These are phyloP conservation scores for Rostratula benghalensis DNA, from an alignment of 2,113 vertebrate species.

Conservation along the genomic window DNA sequence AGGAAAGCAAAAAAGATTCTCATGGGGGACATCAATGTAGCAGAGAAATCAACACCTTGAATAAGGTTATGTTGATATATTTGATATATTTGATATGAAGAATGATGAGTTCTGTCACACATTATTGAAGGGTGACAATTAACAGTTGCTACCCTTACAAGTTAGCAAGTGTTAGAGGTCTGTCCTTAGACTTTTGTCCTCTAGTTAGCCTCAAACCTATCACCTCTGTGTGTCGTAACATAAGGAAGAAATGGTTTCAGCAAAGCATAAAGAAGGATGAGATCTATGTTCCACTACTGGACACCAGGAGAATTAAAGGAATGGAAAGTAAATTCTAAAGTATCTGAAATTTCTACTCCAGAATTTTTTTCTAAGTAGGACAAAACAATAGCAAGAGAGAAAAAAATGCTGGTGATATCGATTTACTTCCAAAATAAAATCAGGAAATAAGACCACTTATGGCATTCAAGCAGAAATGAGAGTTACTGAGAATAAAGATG, in stretches of 20 bases:
- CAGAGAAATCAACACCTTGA: neutral
- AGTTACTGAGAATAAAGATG: neutral
- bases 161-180: neutral
- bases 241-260: neutral
- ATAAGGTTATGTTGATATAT: neutral
- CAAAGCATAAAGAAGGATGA: neutral
- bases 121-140: neutral
- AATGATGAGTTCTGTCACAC: neutral
- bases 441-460: neutral
- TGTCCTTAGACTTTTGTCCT: neutral
- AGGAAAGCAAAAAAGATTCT: neutral
- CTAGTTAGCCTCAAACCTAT: neutral
- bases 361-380: neutral
- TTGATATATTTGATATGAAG: neutral
- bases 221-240: neutral
- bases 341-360: neutral
- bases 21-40: neutral
- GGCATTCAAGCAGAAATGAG: neutral
- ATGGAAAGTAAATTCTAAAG: neutral
- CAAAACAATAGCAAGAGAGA: accelerated
- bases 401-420: neutral
- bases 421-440: neutral
- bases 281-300: accelerated
- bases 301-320: neutral
- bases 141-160: neutral